phyloP scores from a whole-genome alignment of 2,797 vertebrate species.

The Miopithecus talapoin region DNA sequence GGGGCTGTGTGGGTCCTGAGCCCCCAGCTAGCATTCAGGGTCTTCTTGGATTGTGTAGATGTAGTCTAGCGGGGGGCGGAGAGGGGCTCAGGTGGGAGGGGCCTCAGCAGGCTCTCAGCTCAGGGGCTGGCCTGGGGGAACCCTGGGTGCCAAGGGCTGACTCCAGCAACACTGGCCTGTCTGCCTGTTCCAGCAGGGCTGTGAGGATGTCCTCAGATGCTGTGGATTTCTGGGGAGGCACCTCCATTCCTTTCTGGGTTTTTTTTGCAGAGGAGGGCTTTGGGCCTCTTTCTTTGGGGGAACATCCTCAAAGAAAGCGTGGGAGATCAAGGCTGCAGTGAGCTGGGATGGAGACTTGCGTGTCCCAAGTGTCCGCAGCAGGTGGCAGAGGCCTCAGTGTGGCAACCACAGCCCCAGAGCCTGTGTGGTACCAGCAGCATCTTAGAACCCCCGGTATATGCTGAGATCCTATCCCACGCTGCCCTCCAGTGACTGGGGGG shows the following conservation, averaged over 20 bases:
- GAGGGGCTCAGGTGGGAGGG: not conserved
- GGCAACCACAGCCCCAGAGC: not conserved
- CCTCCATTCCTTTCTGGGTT: not conserved
- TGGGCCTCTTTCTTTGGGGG: not conserved
- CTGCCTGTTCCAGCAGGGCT: not conserved
- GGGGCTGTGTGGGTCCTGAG: not conserved
- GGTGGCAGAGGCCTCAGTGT: not conserved
- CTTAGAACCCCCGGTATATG: not conserved
- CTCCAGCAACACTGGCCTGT: not conserved
- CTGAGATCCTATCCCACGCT: not conserved
- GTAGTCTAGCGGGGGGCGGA: not conserved
- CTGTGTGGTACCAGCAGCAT: not conserved
- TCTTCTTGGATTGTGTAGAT: not conserved
- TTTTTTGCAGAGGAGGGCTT: not conserved
- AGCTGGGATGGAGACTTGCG: not conserved
- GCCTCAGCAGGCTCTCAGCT: not conserved
- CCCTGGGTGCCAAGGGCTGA: rapidly evolving
- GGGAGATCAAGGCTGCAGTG: not conserved
- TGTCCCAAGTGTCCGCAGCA: not conserved
- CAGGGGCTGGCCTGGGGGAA: not conserved
- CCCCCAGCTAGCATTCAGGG: not conserved
- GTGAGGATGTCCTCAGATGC: not conserved
- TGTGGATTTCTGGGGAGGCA: not conserved
- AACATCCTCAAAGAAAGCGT: not conserved
- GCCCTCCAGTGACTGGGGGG: too few species aligned